phyloP scores from a whole-genome alignment of 2,113 vertebrate species.

The Chiloscyllium plagiosum region DNA sequence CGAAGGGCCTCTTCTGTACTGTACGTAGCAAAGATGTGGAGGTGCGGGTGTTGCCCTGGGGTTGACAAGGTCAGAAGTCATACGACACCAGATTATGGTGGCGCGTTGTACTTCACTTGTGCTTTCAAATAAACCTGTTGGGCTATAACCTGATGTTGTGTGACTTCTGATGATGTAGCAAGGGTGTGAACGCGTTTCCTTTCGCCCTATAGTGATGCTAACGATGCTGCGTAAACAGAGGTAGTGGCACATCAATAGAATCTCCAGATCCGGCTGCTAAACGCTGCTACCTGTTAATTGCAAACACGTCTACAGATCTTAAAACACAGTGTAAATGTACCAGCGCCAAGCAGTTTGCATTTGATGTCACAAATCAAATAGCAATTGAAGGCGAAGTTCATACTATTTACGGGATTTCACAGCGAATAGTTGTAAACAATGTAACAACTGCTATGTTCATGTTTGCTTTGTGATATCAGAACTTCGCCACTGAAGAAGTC shows the following conservation, averaged over 20 bases:
- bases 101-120: no score
- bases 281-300: not conserved
- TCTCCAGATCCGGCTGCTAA: not conserved
- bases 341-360: not conserved
- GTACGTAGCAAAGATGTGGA: no score
- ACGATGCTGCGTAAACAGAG: not conserved
- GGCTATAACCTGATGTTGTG: no score
- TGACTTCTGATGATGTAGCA: not conserved
- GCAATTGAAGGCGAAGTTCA: not conserved
- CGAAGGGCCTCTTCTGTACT: no score
- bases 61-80: no score
- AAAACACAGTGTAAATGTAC: not conserved
- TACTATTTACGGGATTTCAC: not conserved
- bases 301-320: not conserved
- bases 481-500: not conserved
- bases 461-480: not conserved
- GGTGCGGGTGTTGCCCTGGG: no score
- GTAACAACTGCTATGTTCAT: not conserved
- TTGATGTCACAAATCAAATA: not conserved
- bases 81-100: no score
- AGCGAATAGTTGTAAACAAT: not conserved
- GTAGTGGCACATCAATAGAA: not conserved
- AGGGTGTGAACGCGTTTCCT: not conserved
- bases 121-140: no score
- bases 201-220: not conserved